Evolutionary conservation across 2,797 vertebrate species (phyloP), one percentile per base, ranked within the genome.

Genomic region (Antrozous pallidus): DNA sequence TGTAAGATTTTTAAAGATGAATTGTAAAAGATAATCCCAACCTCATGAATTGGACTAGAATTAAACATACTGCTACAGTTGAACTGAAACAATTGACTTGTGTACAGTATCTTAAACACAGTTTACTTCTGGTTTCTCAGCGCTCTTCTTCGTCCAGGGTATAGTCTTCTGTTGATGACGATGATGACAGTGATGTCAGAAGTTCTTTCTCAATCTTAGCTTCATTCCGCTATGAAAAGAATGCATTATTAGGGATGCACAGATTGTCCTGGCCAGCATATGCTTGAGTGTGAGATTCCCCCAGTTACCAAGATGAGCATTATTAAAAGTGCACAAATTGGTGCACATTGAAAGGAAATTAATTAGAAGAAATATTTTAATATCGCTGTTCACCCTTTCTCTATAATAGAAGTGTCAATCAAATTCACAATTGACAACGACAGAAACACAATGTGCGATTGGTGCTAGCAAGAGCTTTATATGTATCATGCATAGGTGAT

Each of bases 1-100:
- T 63, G 77, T 28, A 80, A 87, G 93, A 94, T 95, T 4, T 71
- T 94, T 87, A 93, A 94, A 83, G 73, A 96, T 96, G 75, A 94
- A 82, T 75, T 71, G 77, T 89, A 80, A 91, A 95, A 93, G 22
- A 61, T 42, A 88, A 63, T 83, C 75, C 83, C 85, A 75, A 91
- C 70, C 65, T 86, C 80, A 88, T 65, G 24, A 40, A 71, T 10
- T 90, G 36, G 36, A 79, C 51, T 45, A 61, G 93, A 93, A 83
- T 91, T 90, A 88, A 94, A 96, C 33, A 69, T 26, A 28, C 33
- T 61, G 65, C 71, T 85, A n/a, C 38, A 83, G 61, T 95, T 91
- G 88, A 97, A 94, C 1, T 10, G 45, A 61, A 49, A 22, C 11
- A 45, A 36, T n/a, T 22, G 70, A 38, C 47, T 69, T 77, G 8